These are phyloP conservation scores for Salvator merianae DNA, from an alignment of 2,113 vertebrate genomes.

Conservation along the genomic window DNA sequence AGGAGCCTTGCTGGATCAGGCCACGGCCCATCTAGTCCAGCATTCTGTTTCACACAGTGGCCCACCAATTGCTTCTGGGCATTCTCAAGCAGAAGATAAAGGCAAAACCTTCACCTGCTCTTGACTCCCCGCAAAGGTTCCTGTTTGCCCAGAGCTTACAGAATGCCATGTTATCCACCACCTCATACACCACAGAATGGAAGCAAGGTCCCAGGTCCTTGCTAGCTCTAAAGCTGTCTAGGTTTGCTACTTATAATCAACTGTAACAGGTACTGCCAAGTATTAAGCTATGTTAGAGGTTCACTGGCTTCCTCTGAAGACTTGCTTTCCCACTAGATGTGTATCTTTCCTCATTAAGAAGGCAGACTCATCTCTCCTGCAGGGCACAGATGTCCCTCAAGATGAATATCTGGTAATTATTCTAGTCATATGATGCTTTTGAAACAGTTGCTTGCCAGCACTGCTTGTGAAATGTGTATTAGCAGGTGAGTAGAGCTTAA, in stretches of 20 bases:
- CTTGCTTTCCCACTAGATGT: background rate
- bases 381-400: background rate
- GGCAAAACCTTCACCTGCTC: too few relatives aligned
- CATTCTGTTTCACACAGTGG: too few relatives aligned
- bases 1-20: too few relatives aligned
- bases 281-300: background rate
- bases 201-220: too few relatives aligned
- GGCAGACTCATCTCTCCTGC: background rate
- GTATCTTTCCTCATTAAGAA: background rate
- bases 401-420: background rate
- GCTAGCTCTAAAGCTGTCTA: too few relatives aligned
- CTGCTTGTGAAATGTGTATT: background rate
- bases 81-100: too few relatives aligned
- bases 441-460: background rate
- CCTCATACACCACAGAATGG: too few relatives aligned
- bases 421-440: background rate
- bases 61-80: too few relatives aligned
- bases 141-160: too few relatives aligned
- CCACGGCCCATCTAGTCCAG: too few relatives aligned
- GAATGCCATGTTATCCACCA: too few relatives aligned
- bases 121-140: too few relatives aligned
- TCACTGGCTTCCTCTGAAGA: background rate
- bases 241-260: background rate
- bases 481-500: background rate
- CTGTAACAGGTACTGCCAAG: background rate